phyloP scores from a whole-genome alignment of 1,140 invertebrate species.

The Yoshiicerus persimilis region DNA sequence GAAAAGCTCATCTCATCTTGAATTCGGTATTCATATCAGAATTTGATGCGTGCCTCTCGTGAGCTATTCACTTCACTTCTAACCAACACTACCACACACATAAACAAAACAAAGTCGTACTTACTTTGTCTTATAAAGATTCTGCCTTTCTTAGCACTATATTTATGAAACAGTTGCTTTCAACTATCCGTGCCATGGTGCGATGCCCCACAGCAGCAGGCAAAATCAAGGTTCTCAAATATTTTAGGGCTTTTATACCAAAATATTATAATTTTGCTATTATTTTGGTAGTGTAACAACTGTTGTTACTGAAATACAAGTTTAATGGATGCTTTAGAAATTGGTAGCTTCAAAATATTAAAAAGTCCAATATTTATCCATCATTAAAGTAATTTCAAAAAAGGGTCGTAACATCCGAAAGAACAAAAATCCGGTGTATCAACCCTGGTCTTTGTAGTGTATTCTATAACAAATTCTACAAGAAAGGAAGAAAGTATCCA shows the following conservation, averaged over 20 bases:
- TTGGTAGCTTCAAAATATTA: no score
- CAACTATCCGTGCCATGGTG: background rate
- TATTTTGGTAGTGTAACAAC: no score
- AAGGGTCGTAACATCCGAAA: no score
- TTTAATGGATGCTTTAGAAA: no score
- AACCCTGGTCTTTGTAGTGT: background rate
- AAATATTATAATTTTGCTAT: no score
- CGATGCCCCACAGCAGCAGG: background rate
- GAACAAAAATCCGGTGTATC: background rate
- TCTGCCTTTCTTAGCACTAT: background rate
- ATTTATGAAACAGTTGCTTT: background rate
- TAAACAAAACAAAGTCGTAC: background rate
- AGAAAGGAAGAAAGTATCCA: background rate
- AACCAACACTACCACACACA: slow-evolving; percentile 5
- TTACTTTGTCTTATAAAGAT: background rate
- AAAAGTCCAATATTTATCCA: no score
- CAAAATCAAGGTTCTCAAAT: background rate
- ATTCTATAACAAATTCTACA: background rate
- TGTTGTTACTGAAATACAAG: no score
- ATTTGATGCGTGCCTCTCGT: slow-evolving; percentile 18
- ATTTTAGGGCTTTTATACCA: background rate
- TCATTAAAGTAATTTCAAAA: no score
- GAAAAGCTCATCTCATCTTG: background rate
- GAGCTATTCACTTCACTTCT: background rate
- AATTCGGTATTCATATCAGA: slow-evolving; percentile 16